A percentile compares a stretch with the other conserved stretches of the same genome.
phyloP scores from a whole-genome alignment of 92 coral and sea anemone species.

The Chrysogorgia sp. region DNA sequence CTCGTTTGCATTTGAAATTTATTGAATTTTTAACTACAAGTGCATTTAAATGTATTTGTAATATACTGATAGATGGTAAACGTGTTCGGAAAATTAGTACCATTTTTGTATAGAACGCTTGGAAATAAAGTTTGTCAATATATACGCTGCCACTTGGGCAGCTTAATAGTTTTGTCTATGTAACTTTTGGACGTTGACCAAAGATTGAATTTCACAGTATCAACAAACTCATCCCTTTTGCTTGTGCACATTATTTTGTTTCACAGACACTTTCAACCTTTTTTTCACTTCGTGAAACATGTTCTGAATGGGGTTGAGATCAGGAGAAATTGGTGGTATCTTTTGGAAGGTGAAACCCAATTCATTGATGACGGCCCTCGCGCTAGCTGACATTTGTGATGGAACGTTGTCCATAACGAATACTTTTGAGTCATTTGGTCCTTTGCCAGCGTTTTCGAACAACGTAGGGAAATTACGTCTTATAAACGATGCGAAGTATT shows the following conservation, averaged over 20 bases:
- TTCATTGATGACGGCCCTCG: background rate
- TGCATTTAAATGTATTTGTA: too few relatives aligned
- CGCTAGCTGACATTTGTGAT: background rate
- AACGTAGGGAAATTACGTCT: constrained; percentile 18
- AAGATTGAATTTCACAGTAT: background rate
- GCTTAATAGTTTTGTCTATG: constrained; percentile 24
- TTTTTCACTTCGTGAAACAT: constrained; percentile 8
- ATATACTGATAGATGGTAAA: too few relatives aligned
- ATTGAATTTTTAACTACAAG: too few relatives aligned
- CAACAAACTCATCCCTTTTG: constrained; percentile 13
- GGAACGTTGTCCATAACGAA: constrained; percentile 56
- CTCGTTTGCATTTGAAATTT: too few relatives aligned
- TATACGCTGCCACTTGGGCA: background rate
- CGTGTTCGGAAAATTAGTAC: too few relatives aligned
- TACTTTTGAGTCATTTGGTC: constrained; percentile 33
- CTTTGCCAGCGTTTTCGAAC: constrained; percentile 53
- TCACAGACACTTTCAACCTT: background rate
- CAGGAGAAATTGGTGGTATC: constrained; percentile 24
- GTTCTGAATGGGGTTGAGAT: constrained; percentile 23
- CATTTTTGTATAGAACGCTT: too few relatives aligned
- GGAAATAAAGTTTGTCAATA: too few relatives aligned
- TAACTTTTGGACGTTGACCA: constrained; percentile 8
- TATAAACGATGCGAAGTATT: constrained; percentile 52
- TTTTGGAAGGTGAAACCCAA: constrained; percentile 4
- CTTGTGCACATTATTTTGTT: background rate